These are phyloP conservation scores for Aromia moschata DNA, from an alignment of 2,888 invertebrate species.

Conservation along the genomic window DNA sequence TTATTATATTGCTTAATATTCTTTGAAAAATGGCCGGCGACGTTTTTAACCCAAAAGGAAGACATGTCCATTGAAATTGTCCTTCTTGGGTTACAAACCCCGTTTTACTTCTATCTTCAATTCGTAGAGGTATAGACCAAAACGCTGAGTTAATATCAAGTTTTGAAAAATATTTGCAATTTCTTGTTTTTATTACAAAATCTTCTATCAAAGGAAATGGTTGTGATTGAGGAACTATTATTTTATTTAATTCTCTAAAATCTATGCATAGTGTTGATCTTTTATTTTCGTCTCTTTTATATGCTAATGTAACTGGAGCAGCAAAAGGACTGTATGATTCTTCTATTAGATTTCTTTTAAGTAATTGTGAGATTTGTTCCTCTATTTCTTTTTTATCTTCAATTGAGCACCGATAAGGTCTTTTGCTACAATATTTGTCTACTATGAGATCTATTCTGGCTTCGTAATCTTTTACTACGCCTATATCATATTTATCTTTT, in stretches of 20 bases:
- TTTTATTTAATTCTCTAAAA: slow-evolving; percentile 26
- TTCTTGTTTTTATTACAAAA: slow-evolving; percentile 9
- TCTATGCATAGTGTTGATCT: slow-evolving; percentile 19
- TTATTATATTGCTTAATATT: slow-evolving; percentile 18
- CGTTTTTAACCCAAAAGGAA: slow-evolving; percentile 23
- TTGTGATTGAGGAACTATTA: slow-evolving; percentile 23
- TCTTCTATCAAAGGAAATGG: slow-evolving; percentile 26
- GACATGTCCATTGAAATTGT: slow-evolving; percentile 16
- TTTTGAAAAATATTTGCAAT: slow-evolving; percentile 15
- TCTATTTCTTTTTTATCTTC: slow-evolving; percentile 17
- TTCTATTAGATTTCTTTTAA: slow-evolving; percentile 10
- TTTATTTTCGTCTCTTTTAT: slow-evolving; percentile 22
- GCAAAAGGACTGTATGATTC: slow-evolving; percentile 24
- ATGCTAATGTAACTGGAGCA: slow-evolving; percentile 19
- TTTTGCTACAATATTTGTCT: slow-evolving; percentile 23
- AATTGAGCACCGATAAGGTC: slow-evolving; percentile 18
- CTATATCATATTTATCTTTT: slow-evolving; percentile 37
- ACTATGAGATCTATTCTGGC: slow-evolving; percentile 32
- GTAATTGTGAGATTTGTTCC: slow-evolving; percentile 13
- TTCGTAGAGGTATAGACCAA: slow-evolving; percentile 21
- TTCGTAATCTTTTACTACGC: slow-evolving; percentile 32
- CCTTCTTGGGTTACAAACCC: slow-evolving; percentile 24
- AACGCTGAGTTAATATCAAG: slow-evolving; percentile 29
- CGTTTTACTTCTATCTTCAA: slow-evolving; percentile 18
- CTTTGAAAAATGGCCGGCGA: slow-evolving; percentile 25